phyloP scores from a whole-genome alignment of 2,113 vertebrate species.

The Leptocoma aspasia region DNA sequence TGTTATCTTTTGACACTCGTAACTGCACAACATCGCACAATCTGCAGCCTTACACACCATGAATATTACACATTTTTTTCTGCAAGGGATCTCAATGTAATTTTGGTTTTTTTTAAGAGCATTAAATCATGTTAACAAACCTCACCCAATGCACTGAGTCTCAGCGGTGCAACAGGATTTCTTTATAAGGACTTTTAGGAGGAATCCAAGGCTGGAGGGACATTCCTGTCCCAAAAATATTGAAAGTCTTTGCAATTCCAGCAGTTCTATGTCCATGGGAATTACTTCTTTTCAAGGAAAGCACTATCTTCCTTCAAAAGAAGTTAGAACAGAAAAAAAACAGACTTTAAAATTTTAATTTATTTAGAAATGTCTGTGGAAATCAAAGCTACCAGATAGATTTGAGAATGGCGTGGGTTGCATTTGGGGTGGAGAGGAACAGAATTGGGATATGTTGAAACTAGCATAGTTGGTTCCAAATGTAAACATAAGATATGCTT shows the following conservation, averaged over 20 bases:
- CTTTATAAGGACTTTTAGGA: not conserved
- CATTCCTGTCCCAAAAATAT: not conserved
- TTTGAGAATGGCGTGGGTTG: not conserved
- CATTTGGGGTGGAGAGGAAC: not conserved
- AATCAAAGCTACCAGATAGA: not conserved
- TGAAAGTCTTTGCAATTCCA: not conserved
- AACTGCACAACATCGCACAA: not conserved
- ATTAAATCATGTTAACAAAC: not conserved
- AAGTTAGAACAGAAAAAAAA: not conserved
- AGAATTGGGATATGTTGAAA: constrained; percentile 4
- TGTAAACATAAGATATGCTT: not conserved
- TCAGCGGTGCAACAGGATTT: not conserved
- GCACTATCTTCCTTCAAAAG: not conserved
- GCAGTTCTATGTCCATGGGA: not conserved
- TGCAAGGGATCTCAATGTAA: not conserved
- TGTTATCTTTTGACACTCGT: not conserved
- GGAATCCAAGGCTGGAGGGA: not conserved
- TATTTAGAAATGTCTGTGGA: not conserved
- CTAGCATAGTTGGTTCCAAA: not conserved
- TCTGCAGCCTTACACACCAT: not conserved
- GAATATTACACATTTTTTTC: not conserved
- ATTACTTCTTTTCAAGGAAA: not conserved
- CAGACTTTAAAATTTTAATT: not conserved
- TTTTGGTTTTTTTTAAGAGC: not conserved
- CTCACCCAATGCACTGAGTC: not conserved